These are phyloP conservation scores for Drosophila equinoxialis DNA, from an alignment of 1,140 invertebrate genomes.

Conservation along the genomic window DNA sequence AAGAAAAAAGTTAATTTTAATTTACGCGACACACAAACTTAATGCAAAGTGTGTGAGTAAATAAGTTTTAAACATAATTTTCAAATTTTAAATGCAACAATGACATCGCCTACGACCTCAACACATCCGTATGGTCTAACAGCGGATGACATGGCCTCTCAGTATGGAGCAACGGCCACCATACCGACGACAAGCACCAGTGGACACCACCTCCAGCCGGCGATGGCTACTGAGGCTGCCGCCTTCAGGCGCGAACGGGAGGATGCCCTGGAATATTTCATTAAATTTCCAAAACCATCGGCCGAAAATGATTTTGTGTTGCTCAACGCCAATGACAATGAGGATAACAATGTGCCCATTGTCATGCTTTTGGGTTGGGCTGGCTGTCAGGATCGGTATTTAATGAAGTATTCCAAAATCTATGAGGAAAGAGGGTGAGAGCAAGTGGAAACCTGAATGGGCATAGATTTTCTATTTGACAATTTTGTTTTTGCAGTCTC, in stretches of 20 bases:
- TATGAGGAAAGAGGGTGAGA: constrained; percentile 89
- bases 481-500: constrained; percentile 84
- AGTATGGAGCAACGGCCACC: constrained; percentile 42
- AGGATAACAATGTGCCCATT: constrained; percentile 87
- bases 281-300: constrained; percentile 85
- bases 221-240: not conserved
- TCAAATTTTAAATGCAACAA: constrained; percentile 46
- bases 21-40: not conserved
- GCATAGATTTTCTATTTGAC: too few species aligned
- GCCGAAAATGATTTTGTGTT: constrained; percentile 84
- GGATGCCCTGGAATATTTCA: constrained; percentile 86
- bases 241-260: constrained; percentile 24
- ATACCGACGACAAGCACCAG: not conserved
- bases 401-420: constrained; percentile 90
- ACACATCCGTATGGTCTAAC: constrained; percentile 49
- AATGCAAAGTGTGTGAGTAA: not conserved
- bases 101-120: constrained; percentile 44
- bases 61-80: constrained; percentile 10
- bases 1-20: constrained; percentile 5
- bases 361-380: constrained; percentile 91
- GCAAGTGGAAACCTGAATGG: too few species aligned
- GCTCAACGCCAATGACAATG: constrained; percentile 79
- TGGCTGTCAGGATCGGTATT: constrained; percentile 89
- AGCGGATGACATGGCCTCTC: constrained; percentile 37
- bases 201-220: constrained; percentile 8